phyloP scores from a whole-genome alignment of 2,797 vertebrate species.

The Propithecus deckenii region DNA sequence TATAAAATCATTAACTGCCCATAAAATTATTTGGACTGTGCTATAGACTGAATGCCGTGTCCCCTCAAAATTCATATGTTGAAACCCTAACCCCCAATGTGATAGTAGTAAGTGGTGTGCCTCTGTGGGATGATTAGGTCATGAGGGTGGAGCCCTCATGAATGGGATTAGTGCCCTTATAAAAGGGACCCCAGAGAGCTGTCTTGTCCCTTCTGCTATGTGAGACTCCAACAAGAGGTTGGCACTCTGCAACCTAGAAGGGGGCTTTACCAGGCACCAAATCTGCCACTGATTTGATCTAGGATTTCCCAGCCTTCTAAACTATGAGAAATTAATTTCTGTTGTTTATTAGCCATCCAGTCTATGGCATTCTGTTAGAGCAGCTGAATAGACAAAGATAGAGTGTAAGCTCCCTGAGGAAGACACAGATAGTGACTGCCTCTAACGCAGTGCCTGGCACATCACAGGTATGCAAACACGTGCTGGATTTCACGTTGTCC shows the following conservation, averaged over 20 bases:
- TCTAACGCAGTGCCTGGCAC: rapidly evolving
- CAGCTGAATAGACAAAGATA: neutral
- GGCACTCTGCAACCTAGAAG: neutral
- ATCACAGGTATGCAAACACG: rapidly evolving
- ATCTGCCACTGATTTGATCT: neutral
- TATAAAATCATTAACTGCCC: neutral
- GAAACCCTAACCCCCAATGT: neutral
- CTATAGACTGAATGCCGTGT: neutral
- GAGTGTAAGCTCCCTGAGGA: neutral
- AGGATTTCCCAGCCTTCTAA: neutral
- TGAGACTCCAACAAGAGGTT: neutral
- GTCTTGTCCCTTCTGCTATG: neutral
- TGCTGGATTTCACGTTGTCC: neutral
- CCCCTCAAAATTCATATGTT: neutral
- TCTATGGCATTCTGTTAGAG: neutral
- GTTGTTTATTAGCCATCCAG: neutral
- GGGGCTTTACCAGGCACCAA: neutral
- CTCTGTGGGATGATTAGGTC: neutral
- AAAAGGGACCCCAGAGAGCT: neutral
- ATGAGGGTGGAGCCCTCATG: neutral
- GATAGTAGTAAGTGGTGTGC: neutral
- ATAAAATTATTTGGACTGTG: neutral
- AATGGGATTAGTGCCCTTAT: neutral
- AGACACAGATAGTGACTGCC: neutral
- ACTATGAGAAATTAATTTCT: neutral